phyloP scores from a whole-genome alignment of 2,888 invertebrate species.

The Pterostichus niger region DNA sequence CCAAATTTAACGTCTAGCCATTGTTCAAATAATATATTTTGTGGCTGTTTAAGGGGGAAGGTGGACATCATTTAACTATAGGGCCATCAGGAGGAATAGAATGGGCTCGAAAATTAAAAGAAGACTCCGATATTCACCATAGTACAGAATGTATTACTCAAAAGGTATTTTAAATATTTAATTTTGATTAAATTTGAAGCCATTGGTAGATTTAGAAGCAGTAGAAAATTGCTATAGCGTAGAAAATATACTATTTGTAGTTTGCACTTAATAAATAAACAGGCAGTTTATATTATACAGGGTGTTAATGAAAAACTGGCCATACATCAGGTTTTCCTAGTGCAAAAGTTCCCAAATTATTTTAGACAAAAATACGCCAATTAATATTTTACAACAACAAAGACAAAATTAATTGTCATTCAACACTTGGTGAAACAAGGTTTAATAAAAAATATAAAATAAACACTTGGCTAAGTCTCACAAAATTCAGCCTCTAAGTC shows the following conservation, averaged over 20 bases:
- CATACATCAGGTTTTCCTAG: no score
- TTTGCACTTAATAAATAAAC: slow-evolving; percentile 9
- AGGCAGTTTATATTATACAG: neutral
- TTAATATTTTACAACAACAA: no score
- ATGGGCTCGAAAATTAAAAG: slow-evolving; percentile 83
- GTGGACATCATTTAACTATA: slow-evolving; percentile 80
- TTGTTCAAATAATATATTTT: slow-evolving; percentile 71
- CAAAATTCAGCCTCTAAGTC: no score
- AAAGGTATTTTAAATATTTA: slow-evolving; percentile 74
- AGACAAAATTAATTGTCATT: no score
- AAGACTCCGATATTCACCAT: slow-evolving; percentile 81
- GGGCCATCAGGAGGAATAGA: slow-evolving; percentile 83
- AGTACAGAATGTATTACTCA: slow-evolving; percentile 90
- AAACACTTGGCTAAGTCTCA: no score
- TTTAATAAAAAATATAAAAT: no score
- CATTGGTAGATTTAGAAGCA: slow-evolving; percentile 5
- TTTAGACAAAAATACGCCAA: no score
- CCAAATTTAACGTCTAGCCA: no score
- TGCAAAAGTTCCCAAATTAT: no score
- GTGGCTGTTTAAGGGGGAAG: slow-evolving; percentile 72
- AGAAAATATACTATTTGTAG: slow-evolving; percentile 13
- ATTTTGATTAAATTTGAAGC: neutral
- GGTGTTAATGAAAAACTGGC: no score
- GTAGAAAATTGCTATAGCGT: slow-evolving; percentile 14
- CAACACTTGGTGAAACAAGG: no score